Base-by-base conservation (phyloP, 30 jellyfish, hydroid and myxozoan species). In the Cassiopea xamachana region DNA sequence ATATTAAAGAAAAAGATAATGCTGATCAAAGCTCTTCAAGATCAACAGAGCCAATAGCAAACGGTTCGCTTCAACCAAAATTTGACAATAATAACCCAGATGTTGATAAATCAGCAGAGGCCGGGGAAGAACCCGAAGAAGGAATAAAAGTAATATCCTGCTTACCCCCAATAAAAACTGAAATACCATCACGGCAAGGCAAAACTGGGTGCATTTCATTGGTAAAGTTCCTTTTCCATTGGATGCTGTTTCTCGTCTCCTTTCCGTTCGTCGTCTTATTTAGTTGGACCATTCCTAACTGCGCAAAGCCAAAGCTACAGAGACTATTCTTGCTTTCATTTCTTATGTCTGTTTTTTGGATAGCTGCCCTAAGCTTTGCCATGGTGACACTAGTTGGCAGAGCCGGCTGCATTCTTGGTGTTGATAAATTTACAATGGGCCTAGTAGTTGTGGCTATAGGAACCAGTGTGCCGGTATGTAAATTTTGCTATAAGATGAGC, bases 371-470 rank as follows among this genome's bases (percentile, higher is more conserved):
- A 46, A 91, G 98, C 79, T 95, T 95, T 79, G 99, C 99, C 49
- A 91, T 95, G 99, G 99, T 95, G 48, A 95, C 99, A 5, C 84
- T 95, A 64, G 99, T 95, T 64, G 99, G 99, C 68, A 72, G 99
- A 70, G 93, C 97, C 85, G 99, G 99, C 18, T 95, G 99, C 88
- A 95, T 95, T 9, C 89, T 95, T 49, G 99, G 98, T 1, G 92
- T 95, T 47, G 99, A 95, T 69, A 87, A 88, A 75, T 95, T 95
- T 79, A 95, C 99, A 77, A 95, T 95, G 99, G 99, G 99, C 48
- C 91, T 95, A 19, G 99, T 95, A 43, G 97, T 95, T 64, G 98
- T 95, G 62, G 99, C 99, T 85, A 95, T 95, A 8, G 99, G 99
- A 82, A 95, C 99, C 9, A 95, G 99, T 87, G 92, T 95, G 47